Conservation (phyloP, 2,113 vertebrate genomes). For the Neomonachus schauinslandi region DNA sequence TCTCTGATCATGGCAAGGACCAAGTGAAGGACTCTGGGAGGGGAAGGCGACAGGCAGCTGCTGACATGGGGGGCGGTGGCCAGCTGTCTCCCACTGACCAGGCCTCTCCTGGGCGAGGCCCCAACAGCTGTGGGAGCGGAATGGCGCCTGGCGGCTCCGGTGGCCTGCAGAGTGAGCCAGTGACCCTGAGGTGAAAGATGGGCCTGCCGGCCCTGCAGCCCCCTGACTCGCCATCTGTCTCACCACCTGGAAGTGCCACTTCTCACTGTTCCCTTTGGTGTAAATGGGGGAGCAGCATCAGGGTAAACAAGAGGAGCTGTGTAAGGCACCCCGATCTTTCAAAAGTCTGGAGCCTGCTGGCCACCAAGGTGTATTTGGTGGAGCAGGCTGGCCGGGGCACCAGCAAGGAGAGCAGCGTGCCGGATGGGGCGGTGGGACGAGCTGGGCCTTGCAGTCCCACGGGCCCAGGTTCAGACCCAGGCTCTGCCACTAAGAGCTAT, state of each 20-base stretch:
- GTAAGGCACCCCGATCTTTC: accelerated
- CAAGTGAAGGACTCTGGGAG: not conserved
- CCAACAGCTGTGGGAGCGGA: slow-evolving; percentile 64
- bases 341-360: not conserved
- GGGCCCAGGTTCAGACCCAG: not conserved
- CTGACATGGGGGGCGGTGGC: not conserved
- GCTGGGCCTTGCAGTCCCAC: not conserved
- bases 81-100: slow-evolving; percentile 70
- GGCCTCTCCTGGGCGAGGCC: not conserved
- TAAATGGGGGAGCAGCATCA: not conserved
- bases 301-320: not conserved
- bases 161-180: not conserved
- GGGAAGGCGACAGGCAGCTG: not conserved
- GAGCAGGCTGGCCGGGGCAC: not conserved
- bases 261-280: not conserved
- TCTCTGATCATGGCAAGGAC: not conserved
- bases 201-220: not conserved
- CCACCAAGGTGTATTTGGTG: too few relatives aligned
- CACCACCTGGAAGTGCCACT: slow-evolving; percentile 55
- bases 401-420: accelerated
- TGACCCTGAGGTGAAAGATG: slow-evolving; percentile 69
- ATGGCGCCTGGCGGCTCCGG: not conserved
- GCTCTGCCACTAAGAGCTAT: not conserved
- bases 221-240: slow-evolving; percentile 70
- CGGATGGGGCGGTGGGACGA: accelerated